These are phyloP conservation scores for Samia ricini DNA, from an alignment of 1,140 invertebrate species.

Conservation along the genomic window DNA sequence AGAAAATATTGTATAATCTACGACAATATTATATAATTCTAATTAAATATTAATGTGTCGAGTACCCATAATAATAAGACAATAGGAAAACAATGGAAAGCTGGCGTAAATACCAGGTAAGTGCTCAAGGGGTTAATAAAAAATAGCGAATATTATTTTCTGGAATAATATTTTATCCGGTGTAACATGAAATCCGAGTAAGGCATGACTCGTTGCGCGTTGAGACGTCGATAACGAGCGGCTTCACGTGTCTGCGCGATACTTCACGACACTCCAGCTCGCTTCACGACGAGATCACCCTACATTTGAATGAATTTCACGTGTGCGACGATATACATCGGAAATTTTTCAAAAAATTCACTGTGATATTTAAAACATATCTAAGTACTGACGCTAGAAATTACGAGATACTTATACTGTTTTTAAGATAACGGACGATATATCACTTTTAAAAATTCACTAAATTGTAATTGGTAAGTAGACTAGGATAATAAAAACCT, in stretches of 20 bases:
- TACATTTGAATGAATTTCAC: background rate
- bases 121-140: too few species aligned
- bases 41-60: too few species aligned
- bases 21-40: too few species aligned
- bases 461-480: too few species aligned
- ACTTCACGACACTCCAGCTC: background rate
- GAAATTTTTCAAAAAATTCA: background rate
- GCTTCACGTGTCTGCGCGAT: background rate
- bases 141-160: too few species aligned
- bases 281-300: background rate
- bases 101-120: too few species aligned
- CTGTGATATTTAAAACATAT: background rate
- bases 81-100: too few species aligned
- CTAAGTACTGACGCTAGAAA: background rate
- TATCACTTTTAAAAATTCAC: too few species aligned
- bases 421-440: too few species aligned
- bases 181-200: background rate
- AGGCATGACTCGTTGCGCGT: background rate
- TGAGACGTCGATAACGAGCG: constrained; percentile 10
- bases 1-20: too few species aligned
- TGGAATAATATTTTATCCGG: background rate
- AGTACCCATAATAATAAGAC: too few species aligned
- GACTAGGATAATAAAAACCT: too few species aligned
- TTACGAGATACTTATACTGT: background rate
- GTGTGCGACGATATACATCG: background rate